Evolutionary conservation across 2,797 vertebrate species (phyloP).

Genomic region (Clarias pachynema): DNA sequence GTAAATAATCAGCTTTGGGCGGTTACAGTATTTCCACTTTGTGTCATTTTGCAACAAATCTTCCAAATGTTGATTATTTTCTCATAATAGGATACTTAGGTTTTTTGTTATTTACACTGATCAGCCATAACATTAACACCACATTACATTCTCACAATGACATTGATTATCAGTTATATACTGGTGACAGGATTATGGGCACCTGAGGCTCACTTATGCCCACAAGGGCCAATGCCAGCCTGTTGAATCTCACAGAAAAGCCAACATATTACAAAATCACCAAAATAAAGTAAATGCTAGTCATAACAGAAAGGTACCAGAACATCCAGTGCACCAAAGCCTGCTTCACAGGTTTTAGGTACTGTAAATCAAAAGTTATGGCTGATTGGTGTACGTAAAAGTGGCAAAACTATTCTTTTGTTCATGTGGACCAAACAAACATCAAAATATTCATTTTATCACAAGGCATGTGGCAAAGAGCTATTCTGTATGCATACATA

Average conservation of each 20-base stretch:
- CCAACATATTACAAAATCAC: no score
- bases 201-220: no score
- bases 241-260: no score
- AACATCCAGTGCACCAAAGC: no score
- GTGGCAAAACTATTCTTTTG: not conserved
- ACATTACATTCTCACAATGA: no score
- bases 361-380: not conserved
- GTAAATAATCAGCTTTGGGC: not conserved
- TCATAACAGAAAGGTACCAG: no score
- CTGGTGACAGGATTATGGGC: no score
- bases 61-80: not conserved
- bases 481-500: not conserved
- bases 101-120: not conserved
- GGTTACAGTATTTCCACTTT: not conserved
- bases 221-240: no score
- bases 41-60: not conserved
- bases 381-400: not conserved
- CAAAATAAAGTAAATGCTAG: no score
- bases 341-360: not conserved
- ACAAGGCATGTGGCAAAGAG: slow-evolving; percentile 4
- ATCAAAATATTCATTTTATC: slow-evolving; percentile 6
- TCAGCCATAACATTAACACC: no score
- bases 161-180: no score
- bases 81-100: not conserved
- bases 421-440: not conserved